A percentile compares a stretch with the other conserved stretches of the same genome.
phyloP scores from a whole-genome alignment of 2,113 vertebrate genomes.

The Hippoglossus stenolepis region DNA sequence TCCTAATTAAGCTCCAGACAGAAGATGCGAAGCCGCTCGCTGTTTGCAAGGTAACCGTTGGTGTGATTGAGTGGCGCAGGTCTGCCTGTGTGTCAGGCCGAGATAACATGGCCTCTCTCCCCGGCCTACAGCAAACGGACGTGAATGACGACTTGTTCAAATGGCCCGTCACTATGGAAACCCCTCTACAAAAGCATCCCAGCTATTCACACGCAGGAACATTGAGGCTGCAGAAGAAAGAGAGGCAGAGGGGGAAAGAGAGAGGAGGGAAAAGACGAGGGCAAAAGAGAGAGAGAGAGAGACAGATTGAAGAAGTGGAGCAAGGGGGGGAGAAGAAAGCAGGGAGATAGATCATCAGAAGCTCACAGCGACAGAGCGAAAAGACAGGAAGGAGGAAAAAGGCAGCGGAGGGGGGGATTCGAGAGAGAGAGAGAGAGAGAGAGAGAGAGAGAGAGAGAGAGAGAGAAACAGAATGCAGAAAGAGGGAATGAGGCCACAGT shows the following conservation, averaged over 20 bases:
- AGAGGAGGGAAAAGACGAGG: not conserved
- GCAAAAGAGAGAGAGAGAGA: conserved; percentile 16
- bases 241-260: not conserved
- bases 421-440: conserved; percentile 1
- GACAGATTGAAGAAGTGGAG: conserved; percentile 53
- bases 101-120: conserved; percentile 67
- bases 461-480: conserved; percentile 26
- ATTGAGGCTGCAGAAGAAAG: conserved; percentile 49
- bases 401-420: not conserved
- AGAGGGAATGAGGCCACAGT: conserved; percentile 60
- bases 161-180: conserved; percentile 79
- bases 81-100: conserved; percentile 51
- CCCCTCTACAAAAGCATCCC: conserved; percentile 78
- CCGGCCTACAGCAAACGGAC: conserved; percentile 46
- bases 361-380: conserved; percentile 17
- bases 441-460: conserved; percentile 5
- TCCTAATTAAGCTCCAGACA: conserved; percentile 34
- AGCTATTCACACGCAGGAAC: conserved; percentile 76
- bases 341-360: conserved; percentile 40
- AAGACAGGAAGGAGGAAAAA: conserved; percentile 35
- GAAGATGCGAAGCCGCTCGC: not conserved
- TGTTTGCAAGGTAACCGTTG: conserved; percentile 32
- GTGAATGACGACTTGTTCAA: conserved; percentile 68
- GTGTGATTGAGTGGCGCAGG: conserved; percentile 45
- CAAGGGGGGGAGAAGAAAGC: conserved; percentile 13